Conservation (phyloP, 2,797 vertebrate genomes). For the Argyrosomus regius region DNA sequence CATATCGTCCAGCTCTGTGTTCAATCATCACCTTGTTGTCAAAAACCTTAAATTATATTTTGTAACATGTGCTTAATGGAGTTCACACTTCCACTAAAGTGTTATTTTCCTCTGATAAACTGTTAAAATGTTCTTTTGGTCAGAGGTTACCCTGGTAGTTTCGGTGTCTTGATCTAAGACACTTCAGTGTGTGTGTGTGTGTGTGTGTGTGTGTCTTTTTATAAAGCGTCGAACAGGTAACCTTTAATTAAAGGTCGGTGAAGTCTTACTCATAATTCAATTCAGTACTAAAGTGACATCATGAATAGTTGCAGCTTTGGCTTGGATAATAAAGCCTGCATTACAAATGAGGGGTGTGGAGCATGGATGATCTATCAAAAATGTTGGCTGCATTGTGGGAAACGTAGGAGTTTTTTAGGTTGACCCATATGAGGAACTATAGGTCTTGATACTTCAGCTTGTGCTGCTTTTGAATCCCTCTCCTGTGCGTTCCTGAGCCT, state of each 20-base stretch:
- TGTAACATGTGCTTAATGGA: not conserved
- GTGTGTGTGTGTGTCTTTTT: no score
- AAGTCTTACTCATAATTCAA: no score
- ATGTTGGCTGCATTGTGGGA: not conserved
- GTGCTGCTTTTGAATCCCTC: not conserved
- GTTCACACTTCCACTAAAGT: not conserved
- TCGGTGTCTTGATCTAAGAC: not conserved
- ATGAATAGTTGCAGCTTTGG: no score
- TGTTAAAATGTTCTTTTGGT: not conserved
- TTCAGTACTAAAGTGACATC: not conserved
- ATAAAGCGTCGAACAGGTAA: no score
- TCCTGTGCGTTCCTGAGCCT: not conserved
- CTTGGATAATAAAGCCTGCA: not conserved
- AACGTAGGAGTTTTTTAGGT: not conserved
- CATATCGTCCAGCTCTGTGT: not conserved
- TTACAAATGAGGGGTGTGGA: not conserved
- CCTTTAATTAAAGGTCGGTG: no score
- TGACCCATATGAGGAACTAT: not conserved
- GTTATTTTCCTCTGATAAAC: not conserved
- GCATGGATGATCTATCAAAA: not conserved
- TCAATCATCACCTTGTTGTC: not conserved
- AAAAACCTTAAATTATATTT: not conserved
- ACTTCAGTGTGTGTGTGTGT: not conserved
- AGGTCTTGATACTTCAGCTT: not conserved
- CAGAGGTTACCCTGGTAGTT: not conserved